Evolutionary conservation across 2,797 vertebrate species (phyloP), one percentile per base, ranked within the genome.

Genomic region (Novumbra hubbsi): DNA sequence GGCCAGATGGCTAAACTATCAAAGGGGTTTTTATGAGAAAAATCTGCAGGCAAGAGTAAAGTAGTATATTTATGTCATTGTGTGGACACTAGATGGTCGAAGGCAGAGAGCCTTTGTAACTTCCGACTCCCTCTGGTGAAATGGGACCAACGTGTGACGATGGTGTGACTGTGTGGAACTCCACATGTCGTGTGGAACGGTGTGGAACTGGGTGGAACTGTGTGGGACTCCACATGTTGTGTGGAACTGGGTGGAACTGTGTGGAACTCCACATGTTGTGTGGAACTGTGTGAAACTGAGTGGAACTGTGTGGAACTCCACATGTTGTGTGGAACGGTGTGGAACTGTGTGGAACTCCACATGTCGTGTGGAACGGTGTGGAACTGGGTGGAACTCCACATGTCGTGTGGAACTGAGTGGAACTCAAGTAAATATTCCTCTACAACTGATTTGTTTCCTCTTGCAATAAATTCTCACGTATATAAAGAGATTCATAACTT

Each of bases 1-100:
- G 92, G 92, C 96, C 98, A 99, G 97, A 99, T 99, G 98, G 97
- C 96, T 94, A 95, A 97, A 94, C 96, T 98, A 98, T 99, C 96
- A 98, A 97, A 98, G 95, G 95, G 88, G 81, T 86, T 90, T 87
- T 98, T 98, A 97, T 97, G 96, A 96, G 95, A 93, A 95, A 96
- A 97, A 97, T 96, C 94, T 95, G 96, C 94, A 94, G 94, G 94
- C 93, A 91, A 92, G 88, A 93, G 92, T 27, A 6, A 70, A 83
- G 87, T 78, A 84, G 90, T 92, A 87, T 92, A 91, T 93, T 89
- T 93, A 86, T 93, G 85, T 91, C 86, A 91, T 89, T 93, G 91
- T 91, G 87, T 82, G 80, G 68, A 81, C 24, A 24, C 55, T 60
- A 9, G n/a, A 19, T 55, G 52, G 52, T n/a, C 19, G 15, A 3